Base-by-base conservation (phyloP, 2,888 invertebrate species). In the Caenorhabditis sp. region DNA sequence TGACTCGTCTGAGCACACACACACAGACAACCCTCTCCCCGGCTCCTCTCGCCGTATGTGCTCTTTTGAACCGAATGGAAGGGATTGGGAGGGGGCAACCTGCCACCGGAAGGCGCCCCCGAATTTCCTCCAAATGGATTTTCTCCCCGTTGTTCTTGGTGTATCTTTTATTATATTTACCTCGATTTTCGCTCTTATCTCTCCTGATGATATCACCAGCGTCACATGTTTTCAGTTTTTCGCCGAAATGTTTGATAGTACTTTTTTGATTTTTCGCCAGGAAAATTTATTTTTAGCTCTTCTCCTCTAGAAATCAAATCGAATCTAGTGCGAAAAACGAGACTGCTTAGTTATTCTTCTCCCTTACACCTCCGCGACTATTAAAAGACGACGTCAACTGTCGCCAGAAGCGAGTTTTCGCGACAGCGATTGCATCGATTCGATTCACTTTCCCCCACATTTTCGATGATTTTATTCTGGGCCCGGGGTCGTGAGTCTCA, bases 1-100 rank as follows among this genome's bases (percentile, higher is more conserved):
- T 79, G 79, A 79, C 79, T 79, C 70, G 79, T 79, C 70, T 79
- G 79, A 70, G 79, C 64, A 70, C 24, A 77, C 69, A 72, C 10
- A 4, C 31, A 35, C 74, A 49, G 47, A 51, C 2, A 4, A 14
- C 54, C 5, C 61, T 1, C 7, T 41, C 35, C 59, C 16, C 58
- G 19, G 19, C 44, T n/a, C 8, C 6, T n/a, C 28, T 24, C 28
- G 49, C 41, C 19, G 58, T 70, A 51, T 76, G 66, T 77, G 68
- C 69, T 77, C 76, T 61, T 77, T 77, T 77, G 69, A 77, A 77
- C 76, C 76, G 61, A 8, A 24, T 35, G 8, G 31, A 35, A 8
- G 31, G 31, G 8, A 6, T 35, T 35, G 22, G 41, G 22, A 24
- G 24, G 64, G 49, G 31, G 66, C 64, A 63, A 68, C 76, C 76